These are phyloP conservation scores for Trinectes maculatus DNA, from an alignment of 2,113 vertebrate species.

Conservation along the genomic window DNA sequence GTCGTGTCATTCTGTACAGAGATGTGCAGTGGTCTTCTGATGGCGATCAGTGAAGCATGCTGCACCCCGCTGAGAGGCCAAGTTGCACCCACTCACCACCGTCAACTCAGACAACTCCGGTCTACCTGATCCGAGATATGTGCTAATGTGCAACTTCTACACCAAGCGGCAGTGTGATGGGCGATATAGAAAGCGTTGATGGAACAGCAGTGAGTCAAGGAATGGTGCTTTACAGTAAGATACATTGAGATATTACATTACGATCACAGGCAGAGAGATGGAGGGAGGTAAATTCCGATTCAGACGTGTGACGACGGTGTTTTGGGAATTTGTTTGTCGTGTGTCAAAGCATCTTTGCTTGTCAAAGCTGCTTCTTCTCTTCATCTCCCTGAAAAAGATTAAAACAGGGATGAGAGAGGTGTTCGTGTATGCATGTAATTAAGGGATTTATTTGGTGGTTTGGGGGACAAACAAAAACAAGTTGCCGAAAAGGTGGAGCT, in stretches of 20 bases:
- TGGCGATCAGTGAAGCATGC: constrained; percentile 40
- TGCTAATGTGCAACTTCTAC: constrained; percentile 59
- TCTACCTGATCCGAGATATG: constrained; percentile 39
- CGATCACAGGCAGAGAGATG: constrained; percentile 71
- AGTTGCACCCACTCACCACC: constrained; percentile 13
- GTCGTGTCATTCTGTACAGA: constrained; percentile 58
- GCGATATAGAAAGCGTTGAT: constrained; percentile 57
- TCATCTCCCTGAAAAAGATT: constrained; percentile 56
- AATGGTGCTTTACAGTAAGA: constrained; percentile 78
- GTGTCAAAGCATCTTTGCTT: constrained; percentile 41
- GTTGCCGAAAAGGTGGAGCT: neutral
- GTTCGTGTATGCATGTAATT: neutral
- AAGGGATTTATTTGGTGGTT: too few relatives aligned
- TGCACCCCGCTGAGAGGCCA: constrained; percentile 35
- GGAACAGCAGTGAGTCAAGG: constrained; percentile 63
- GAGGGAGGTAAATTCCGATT: constrained; percentile 52
- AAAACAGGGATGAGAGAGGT: neutral
- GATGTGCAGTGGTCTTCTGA: constrained; percentile 42
- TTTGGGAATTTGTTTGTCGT: constrained; percentile 50
- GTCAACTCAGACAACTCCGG: constrained; percentile 12
- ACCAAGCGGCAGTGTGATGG: constrained; percentile 45
- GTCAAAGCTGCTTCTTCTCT: constrained; percentile 60
- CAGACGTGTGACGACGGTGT: constrained; percentile 38
- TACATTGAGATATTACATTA: constrained; percentile 73
- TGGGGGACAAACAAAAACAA: neutral